Evolutionary conservation across 2,113 vertebrate genomes (phyloP).

Genomic region (Gallinago jamesoni): DNA sequence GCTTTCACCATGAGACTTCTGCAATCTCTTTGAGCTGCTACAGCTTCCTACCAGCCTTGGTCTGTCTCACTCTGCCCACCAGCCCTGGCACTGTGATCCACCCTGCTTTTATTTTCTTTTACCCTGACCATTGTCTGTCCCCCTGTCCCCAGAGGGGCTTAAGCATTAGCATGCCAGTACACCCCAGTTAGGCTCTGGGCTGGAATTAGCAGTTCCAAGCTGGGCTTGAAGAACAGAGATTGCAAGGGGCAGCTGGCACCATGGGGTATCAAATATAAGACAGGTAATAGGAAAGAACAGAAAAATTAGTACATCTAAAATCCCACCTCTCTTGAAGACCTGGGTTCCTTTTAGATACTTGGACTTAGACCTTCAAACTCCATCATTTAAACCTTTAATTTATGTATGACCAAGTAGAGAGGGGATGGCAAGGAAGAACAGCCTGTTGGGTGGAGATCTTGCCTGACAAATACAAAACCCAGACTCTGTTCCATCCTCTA

Average conservation of each 20-base stretch:
- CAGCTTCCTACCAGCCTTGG: neutral
- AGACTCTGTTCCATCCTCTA: neutral
- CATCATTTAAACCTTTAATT: neutral
- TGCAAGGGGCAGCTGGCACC: neutral
- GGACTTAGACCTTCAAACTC: neutral
- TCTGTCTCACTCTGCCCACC: neutral
- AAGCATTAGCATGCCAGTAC: neutral
- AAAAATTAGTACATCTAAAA: neutral
- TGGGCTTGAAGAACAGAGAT: neutral
- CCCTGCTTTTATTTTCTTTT: neutral
- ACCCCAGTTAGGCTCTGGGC: neutral
- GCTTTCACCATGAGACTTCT: neutral
- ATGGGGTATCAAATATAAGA: accelerated
- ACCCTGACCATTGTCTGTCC: neutral
- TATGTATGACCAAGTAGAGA: neutral
- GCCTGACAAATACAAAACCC: neutral
- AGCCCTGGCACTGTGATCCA: neutral
- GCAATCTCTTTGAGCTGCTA: neutral
- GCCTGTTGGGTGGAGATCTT: neutral
- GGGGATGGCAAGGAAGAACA: neutral
- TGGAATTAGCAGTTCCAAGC: neutral
- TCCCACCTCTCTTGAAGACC: neutral
- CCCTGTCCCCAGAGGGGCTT: neutral
- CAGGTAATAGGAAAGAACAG: neutral
- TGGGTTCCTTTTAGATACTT: neutral